Evolutionary conservation across 2,888 invertebrate species (phyloP), one percentile per base, ranked within the genome.

Genomic region (Drosophila infuscata): DNA sequence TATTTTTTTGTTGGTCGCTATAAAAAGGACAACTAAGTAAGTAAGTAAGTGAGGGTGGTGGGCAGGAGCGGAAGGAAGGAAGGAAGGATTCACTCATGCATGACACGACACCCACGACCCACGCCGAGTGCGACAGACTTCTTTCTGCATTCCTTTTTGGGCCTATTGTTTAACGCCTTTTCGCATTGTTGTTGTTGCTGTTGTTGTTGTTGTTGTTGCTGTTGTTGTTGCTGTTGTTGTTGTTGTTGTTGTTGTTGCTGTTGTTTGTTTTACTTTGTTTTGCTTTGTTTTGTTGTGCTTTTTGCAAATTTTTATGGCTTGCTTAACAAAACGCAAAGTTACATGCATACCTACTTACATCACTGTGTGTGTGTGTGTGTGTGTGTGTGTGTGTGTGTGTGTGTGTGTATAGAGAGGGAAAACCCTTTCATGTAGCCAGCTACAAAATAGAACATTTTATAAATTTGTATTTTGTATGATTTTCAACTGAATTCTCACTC

Each of bases 271-370:
- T 69, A 62, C 15, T 48, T 36, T 41, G 48, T 58, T 46, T 41
- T 32, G 52, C 61, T 46, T 49, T 32, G 52, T 38, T 68, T 51
- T 64, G 72, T 61, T 76, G 71, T 80, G 67, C 76, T 74, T 83
- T 80, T 78, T 70, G 79, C 82, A 90, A 82, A 86, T 79, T 81
- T 89, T 87, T 90, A 90, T 88, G 88, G 89, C 87, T 90, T 88
- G 88, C 90, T 83, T 79, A 83, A 86, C 89, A 88, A 85, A 82
- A 88, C 86, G 83, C 86, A 85, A 86, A 81, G 70, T 81, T 81
- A 74, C 67, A 54, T 51, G 51, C 46, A 57, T 58, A 62, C 46
- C 49, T 33, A 38, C 51, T 11, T 36, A 33, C n/a, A 17, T 2
- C 38, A 36, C 2, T 17, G 12, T 20, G 15, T 17, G 9, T 25